Base-by-base conservation (phyloP, 2,113 vertebrate genomes). In the Australoheros scitulus region DNA sequence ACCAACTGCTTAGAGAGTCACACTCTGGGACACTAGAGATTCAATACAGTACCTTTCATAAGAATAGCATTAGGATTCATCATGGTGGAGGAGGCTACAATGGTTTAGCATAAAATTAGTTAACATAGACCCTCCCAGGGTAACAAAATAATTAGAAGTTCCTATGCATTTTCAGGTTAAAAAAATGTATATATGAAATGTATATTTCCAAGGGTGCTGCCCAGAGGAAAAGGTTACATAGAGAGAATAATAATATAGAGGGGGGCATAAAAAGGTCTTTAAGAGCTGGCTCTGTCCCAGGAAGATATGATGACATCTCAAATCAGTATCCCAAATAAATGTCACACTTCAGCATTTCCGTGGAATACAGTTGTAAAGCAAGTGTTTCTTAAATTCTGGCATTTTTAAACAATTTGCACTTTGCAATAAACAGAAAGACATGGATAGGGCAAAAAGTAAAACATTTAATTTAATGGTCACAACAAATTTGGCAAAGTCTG, bases 61-160 rank as follows among this genome's bases (percentile, higher is more conserved):
- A 89, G 64, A 89, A 32, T 60, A 79, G 76, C 80, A 87, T 93
- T 94, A 94, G 90, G 82, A 94, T 94, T 94, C 88, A 92, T 92
- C 82, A 84, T 72, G 77, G 61, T 80, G 64, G 63, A 81, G 63
- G 82, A 70, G 72, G 60, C 63, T 57, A 64, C 77, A 81, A 79
- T 60, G 79, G 87, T 89, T 92, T 90, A 89, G 86, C 88, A 92
- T 88, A 81, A 76, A 64, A 36, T 70, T 75, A 80, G 82, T 89
- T 90, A 88, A 90, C 75, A 75, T 83, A 43, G 24, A 83, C 32
- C 74, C 88, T 91, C 64, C 41, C 6, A 87, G 91, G 90, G 84
- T 75, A 80, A 76, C 56, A 64, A 83, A 88, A 82, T 77, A 89
- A 90, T 93, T 92, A 93, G 56, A 83, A 77, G 61, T 85, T 38